Conservation (phyloP, 1,140 invertebrate genomes). For the Dendrolimus punctatus region DNA sequence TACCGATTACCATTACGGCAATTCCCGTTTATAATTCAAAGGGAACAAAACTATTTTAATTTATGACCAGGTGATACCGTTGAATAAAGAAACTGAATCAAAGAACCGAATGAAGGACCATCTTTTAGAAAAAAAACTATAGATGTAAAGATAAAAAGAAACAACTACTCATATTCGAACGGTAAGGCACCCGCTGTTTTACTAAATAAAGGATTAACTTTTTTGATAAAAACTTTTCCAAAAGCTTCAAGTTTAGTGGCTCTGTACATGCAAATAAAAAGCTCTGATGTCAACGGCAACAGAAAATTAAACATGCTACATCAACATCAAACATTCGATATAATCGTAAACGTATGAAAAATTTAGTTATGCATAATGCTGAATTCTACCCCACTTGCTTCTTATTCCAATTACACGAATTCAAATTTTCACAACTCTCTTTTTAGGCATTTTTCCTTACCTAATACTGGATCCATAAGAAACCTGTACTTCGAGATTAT, state of each 20-base stretch:
- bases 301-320: too few relatives aligned
- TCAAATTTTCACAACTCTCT: too few relatives aligned
- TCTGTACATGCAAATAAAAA: slow-evolving; percentile 31
- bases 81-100: slow-evolving; percentile 65
- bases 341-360: too few relatives aligned
- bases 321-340: too few relatives aligned
- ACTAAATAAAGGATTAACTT: slow-evolving; percentile 62
- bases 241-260: too few relatives aligned
- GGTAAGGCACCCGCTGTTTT: slow-evolving; percentile 63
- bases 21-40: slow-evolving; percentile 66
- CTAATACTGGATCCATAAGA: too few relatives aligned
- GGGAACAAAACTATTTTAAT: slow-evolving; percentile 60
- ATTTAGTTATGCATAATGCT: too few relatives aligned
- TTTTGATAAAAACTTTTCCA: slow-evolving; percentile 16
- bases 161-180: slow-evolving; percentile 53
- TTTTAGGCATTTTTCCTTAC: too few relatives aligned
- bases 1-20: slow-evolving; percentile 66
- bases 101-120: slow-evolving; percentile 56
- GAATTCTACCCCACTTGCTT: too few relatives aligned
- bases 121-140: slow-evolving; percentile 47
- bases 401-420: too few relatives aligned
- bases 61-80: slow-evolving; percentile 55
- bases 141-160: slow-evolving; percentile 59
- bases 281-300: too few relatives aligned
- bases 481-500: too few relatives aligned